Evolutionary conservation across 2,888 invertebrate genomes (phyloP).

Genomic region (Drosophila eohydei): DNA sequence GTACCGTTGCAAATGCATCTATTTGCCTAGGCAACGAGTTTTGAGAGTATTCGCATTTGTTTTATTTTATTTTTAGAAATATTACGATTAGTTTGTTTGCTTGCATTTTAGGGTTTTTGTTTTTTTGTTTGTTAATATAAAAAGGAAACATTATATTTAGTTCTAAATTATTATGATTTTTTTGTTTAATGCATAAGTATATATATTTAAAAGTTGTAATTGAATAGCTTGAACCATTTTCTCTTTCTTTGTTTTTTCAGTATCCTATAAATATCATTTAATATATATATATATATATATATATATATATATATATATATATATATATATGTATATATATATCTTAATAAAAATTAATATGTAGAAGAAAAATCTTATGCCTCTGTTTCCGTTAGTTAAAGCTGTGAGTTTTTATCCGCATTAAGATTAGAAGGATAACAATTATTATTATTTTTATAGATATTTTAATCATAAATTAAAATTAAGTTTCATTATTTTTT

Average conservation of each 20-base stretch:
- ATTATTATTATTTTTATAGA: conserved; percentile 50
- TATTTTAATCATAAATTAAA: conserved; percentile 37
- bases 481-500: conserved; percentile 10
- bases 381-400: conserved; percentile 81
- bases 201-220: conserved; percentile 69
- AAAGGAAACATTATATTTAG: conserved; percentile 76
- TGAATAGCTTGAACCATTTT: conserved; percentile 78
- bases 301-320: conserved; percentile 40
- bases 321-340: conserved; percentile 29
- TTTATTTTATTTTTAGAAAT: conserved; percentile 33
- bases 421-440: conserved; percentile 78
- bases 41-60: conserved; percentile 62
- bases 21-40: conserved; percentile 39
- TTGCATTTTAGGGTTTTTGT: conserved; percentile 38
- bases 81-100: conserved; percentile 55
- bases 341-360: conserved; percentile 78
- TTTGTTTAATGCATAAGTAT: conserved; percentile 72
- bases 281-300: conserved; percentile 41
- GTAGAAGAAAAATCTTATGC: conserved; percentile 81
- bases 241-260: conserved; percentile 36
- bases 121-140: conserved; percentile 65
- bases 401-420: conserved; percentile 83
- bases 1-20: conserved; percentile 69
- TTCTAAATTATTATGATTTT: conserved; percentile 76
- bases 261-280: conserved; percentile 72